Base-by-base conservation (phyloP, 2,113 vertebrate species). In the Nothobranchius kuhntae region DNA sequence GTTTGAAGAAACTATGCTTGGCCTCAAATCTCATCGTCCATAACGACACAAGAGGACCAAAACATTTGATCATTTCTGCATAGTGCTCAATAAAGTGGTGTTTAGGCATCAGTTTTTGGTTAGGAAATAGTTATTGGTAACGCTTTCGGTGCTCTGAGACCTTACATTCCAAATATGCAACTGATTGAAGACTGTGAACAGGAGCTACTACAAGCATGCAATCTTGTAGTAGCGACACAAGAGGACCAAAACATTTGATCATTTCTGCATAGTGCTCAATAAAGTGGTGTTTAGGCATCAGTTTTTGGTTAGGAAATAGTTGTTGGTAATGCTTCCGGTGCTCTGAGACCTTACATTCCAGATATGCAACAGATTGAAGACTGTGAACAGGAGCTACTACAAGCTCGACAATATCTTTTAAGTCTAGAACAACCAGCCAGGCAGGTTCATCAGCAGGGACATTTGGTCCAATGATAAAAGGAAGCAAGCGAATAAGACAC, bases 251-350 rank as follows among this genome's bases (percentile, higher is more conserved):
- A 6, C 17, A 14, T 57, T 63, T 75, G 4, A 75, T 56, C 12
- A 57, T 62, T 52, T 68, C 65, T 24, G 65, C 65, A 52, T 63
- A 68, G 11, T 64, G 73, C 3, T 75, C 65, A 45, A 68, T 24
- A 47, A 58, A 68, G 26, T 69, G 35, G 53, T 68, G 65, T 59
- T 64, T 69, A 3, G 59, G 60, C 26, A 69, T 21, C n/a, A 63
- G 12, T n/a, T 2, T 61, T 30, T 56, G n/a, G 51, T 35, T 14
- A 0, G 47, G 67, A 65, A 70, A 70, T 2, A 42, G 4, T 55
- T 62, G 15, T 4, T 61, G 36, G 17, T 53, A 64, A 9, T 3
- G 11, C 24, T 62, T 6, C 15, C 38, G 3, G 10, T 63, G 45
- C 13, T 62, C 46, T 75, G 73, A 75, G 45, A 57, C n/a, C n/a